Conservation (phyloP, 30 jellyfish, hydroid and myxozoan species). For the Nemopilema nomurai region DNA sequence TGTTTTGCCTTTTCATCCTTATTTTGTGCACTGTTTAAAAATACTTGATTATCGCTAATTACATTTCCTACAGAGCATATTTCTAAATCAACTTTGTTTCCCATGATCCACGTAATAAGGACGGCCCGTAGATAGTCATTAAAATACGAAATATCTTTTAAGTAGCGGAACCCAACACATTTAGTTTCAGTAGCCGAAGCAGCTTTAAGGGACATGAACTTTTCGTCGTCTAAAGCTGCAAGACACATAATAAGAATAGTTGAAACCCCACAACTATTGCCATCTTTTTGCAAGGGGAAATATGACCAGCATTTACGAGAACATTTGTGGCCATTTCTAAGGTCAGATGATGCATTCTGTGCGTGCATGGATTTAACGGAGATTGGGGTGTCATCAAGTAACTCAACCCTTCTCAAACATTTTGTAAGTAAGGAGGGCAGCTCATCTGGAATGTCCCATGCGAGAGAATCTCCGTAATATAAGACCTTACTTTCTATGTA, state of each 20-base stretch:
- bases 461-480: slow-evolving; percentile 2
- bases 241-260: background rate
- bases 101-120: slow-evolving; percentile 12
- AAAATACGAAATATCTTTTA: slow-evolving; percentile 7
- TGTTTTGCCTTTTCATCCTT: background rate
- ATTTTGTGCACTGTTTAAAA: background rate
- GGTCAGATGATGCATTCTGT: background rate
- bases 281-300: slow-evolving; percentile 15
- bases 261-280: slow-evolving; percentile 22
- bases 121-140: background rate
- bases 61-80: background rate
- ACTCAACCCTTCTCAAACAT: background rate
- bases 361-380: background rate
- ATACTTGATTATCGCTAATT: background rate
- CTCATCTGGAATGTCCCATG: slow-evolving; percentile 2
- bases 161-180: slow-evolving; percentile 4
- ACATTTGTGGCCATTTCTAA: slow-evolving; percentile 1
- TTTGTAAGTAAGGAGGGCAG: background rate
- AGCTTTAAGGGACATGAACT: slow-evolving; percentile 4
- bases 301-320: slow-evolving; percentile 1
- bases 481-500: background rate
- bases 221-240: slow-evolving; percentile 10
- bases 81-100: background rate
- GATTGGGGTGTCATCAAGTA: background rate
- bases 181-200: background rate